phyloP scores from a whole-genome alignment of 2,888 invertebrate species.

The Pollenia labialis region DNA sequence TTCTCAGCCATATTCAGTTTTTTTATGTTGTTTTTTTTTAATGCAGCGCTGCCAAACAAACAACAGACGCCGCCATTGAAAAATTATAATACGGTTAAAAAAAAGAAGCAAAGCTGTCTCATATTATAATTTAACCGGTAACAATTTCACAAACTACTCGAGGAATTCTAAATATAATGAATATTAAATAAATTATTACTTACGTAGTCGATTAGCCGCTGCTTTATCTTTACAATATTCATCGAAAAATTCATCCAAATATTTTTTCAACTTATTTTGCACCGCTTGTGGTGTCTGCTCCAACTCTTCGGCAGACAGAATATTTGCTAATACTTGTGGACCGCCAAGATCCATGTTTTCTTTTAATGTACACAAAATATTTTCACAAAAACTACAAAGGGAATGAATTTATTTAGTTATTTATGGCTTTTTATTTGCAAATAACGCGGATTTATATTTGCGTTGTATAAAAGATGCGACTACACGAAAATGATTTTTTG shows the following conservation, averaged over 20 bases:
- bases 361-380: slow-evolving; percentile 17
- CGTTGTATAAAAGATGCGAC: slow-evolving; percentile 51
- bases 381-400: slow-evolving; percentile 34
- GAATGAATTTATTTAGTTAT: slow-evolving; percentile 41
- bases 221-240: slow-evolving; percentile 90
- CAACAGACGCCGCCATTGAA: slow-evolving; percentile 62
- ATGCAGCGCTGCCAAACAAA: slow-evolving; percentile 29
- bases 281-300: slow-evolving; percentile 85
- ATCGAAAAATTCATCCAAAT: slow-evolving; percentile 87
- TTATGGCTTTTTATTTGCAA: slow-evolving; percentile 23
- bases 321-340: slow-evolving; percentile 82
- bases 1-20: slow-evolving; percentile 11
- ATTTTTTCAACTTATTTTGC: slow-evolving; percentile 87
- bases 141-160: background rate
- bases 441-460: slow-evolving; percentile 26
- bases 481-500: slow-evolving; percentile 65
- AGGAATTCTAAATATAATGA: background rate
- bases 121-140: slow-evolving; percentile 51
- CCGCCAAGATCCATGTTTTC: slow-evolving; percentile 81
- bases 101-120: slow-evolving; percentile 16
- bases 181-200: slow-evolving; percentile 68
- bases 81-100: background rate
- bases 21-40: slow-evolving; percentile 21
- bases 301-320: slow-evolving; percentile 86
- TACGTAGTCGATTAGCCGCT: slow-evolving; percentile 85